Base-by-base conservation (phyloP, 2,888 invertebrate genomes). In the Carabus problematicus region DNA sequence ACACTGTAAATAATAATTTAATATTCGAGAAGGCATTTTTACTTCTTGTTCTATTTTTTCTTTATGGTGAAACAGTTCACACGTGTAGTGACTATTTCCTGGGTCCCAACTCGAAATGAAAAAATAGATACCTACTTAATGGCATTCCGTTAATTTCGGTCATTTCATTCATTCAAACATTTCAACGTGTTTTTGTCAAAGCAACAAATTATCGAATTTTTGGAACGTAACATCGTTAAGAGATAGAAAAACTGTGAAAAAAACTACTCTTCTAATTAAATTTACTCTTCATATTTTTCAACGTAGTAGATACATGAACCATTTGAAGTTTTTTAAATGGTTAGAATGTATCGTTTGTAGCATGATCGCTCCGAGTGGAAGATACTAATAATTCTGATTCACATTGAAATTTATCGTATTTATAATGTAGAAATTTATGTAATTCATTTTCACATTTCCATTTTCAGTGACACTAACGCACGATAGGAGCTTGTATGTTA, bases 1-100 rank as follows among this genome's bases (percentile, higher is more conserved):
- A 54, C 63, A 42, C 52, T 41, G 54, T 63, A 63, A 63, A 63
- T 63, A 63, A 63, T 63, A 62, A 62, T 62, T 62, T 62, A 62
- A 62, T 62, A 62, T 62, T 62, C 52, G n/a, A 62, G 52, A 62
- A 62, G 39, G 52, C 47, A 52, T 40, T 40, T 52, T 8, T 16
- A 40, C 49, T 49, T 62, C 62, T 62, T 62, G 52, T 62, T 62
- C 40, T 49, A 52, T 16, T 62, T 62, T 52, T 16, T 62, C 49
- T 52, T 62, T 49, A 49, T 40, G 9, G 39, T 14, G 40, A 62
- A 60, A 52, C 39, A 62, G 47, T 61, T 45, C 61, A 62, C 40
- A 41, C 52, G 14, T 47, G 42, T 29, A 29, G 29, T 29, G 41
- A 39, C 9, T 61, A 61, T 61, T 47, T 61, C 47, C 47, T 61